phyloP scores from a whole-genome alignment of 2,888 invertebrate species.

The Parasteatoda lunata region DNA sequence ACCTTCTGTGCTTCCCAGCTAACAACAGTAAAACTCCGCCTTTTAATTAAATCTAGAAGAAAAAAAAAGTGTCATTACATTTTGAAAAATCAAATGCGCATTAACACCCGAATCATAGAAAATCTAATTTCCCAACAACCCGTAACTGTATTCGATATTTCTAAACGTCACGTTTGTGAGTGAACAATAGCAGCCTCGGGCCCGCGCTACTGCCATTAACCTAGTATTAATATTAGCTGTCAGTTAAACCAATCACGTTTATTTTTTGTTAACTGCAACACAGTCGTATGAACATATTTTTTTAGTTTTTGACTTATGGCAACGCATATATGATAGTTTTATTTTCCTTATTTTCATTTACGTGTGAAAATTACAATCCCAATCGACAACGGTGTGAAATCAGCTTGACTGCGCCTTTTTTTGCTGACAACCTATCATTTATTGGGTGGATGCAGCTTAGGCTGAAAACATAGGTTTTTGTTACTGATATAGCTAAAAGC shows the following conservation, averaged over 20 bases:
- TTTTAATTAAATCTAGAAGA: background rate
- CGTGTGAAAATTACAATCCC: slow-evolving; percentile 54
- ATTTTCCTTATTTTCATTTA: slow-evolving; percentile 7
- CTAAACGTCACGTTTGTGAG: slow-evolving; percentile 45
- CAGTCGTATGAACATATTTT: background rate
- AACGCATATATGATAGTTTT: background rate
- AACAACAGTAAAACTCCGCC: background rate
- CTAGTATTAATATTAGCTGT: slow-evolving; percentile 53
- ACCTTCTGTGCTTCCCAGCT: background rate
- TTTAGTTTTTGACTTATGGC: background rate
- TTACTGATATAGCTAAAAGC: too few relatives aligned
- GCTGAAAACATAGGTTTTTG: too few relatives aligned
- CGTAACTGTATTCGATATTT: slow-evolving; percentile 43
- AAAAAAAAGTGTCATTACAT: background rate
- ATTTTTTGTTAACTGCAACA: background rate
- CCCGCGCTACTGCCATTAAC: slow-evolving; percentile 43
- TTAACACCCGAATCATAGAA: background rate
- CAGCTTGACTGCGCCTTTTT: background rate
- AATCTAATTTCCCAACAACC: slow-evolving; percentile 7
- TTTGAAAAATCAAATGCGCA: slow-evolving; percentile 5
- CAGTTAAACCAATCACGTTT: slow-evolving; percentile 52
- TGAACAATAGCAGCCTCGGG: slow-evolving; percentile 51
- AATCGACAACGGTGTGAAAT: slow-evolving; percentile 26
- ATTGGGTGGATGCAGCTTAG: slow-evolving; percentile 26
- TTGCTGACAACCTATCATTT: slow-evolving; percentile 51